A percentile compares a stretch with the other conserved stretches of the same genome.
These are phyloP conservation scores for Perdita meconis DNA, from an alignment of 2,888 invertebrate genomes.

Conservation along the genomic window DNA sequence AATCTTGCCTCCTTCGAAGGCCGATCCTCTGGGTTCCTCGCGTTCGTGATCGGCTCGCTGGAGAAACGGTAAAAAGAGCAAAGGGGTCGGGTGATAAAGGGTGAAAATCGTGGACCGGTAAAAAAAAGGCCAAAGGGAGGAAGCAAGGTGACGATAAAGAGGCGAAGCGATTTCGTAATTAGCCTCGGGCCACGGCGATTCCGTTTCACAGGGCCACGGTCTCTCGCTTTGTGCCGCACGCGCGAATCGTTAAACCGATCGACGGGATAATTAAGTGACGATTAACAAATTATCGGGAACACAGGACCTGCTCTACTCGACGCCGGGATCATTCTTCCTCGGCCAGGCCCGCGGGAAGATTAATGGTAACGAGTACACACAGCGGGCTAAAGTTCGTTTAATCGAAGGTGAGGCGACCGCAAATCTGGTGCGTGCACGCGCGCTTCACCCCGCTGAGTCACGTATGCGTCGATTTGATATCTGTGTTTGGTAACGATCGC, in stretches of 20 bases:
- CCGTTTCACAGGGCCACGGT: slow-evolving; percentile 16
- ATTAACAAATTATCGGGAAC: slow-evolving; percentile 56
- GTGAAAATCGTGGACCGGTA: background rate
- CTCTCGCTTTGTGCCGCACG: slow-evolving; percentile 46
- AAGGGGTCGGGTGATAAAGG: background rate
- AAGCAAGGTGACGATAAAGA: slow-evolving; percentile 43
- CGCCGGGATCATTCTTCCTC: slow-evolving; percentile 1
- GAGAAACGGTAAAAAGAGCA: background rate
- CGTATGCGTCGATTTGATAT: slow-evolving; percentile 26
- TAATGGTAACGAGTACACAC: slow-evolving; percentile 38
- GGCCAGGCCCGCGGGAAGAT: slow-evolving; percentile 42
- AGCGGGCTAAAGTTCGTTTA: slow-evolving; percentile 34
- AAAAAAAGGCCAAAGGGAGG: background rate
- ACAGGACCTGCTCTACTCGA: slow-evolving; percentile 11
- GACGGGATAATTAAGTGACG: slow-evolving; percentile 56
- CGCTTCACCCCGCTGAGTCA: slow-evolving; percentile 20
- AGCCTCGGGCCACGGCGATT: slow-evolving; percentile 24
- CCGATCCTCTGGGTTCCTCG: background rate
- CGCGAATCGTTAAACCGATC: slow-evolving; percentile 56
- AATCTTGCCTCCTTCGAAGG: background rate
- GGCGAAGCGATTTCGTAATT: slow-evolving; percentile 54
- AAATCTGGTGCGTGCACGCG: slow-evolving; percentile 8
- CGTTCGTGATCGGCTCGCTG: no score
- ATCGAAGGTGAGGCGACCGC: slow-evolving; percentile 34
- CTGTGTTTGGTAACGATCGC: slow-evolving; percentile 24